Evolutionary conservation across 2,888 invertebrate genomes (phyloP).

Genomic region (Apamea crenata): DNA sequence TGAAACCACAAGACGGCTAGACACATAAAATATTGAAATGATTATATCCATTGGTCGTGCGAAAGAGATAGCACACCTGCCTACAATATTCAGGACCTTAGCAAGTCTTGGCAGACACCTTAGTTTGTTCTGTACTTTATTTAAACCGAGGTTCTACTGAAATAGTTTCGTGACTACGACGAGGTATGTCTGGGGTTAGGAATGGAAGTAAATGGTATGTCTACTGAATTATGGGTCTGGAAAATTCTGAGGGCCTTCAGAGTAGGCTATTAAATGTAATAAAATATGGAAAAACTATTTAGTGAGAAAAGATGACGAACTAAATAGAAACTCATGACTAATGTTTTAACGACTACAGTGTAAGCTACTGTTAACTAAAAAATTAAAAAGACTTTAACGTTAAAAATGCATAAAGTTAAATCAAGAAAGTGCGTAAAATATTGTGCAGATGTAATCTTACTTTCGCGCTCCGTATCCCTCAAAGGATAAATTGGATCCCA

Average conservation of each 20-base stretch:
- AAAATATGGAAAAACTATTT: constrained; percentile 1
- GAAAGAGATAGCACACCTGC: constrained; percentile 69
- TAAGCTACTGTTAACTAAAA: neutral
- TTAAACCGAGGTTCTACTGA: constrained; percentile 63
- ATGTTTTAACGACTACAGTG: neutral
- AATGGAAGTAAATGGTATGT: constrained; percentile 36
- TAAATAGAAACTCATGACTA: neutral
- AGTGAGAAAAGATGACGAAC: neutral
- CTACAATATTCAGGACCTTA: constrained; percentile 76
- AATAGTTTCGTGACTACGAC: constrained; percentile 68
- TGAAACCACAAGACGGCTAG: constrained; percentile 70
- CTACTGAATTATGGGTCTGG: constrained; percentile 42
- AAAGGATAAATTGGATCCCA: constrained; percentile 35
- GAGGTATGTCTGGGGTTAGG: constrained; percentile 44
- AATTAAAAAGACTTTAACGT: neutral
- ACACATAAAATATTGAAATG: constrained; percentile 80
- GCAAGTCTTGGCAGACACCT: constrained; percentile 76
- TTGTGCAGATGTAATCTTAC: constrained; percentile 29
- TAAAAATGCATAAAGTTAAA: constrained; percentile 21
- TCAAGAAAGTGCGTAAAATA: constrained; percentile 17
- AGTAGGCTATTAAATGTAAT: constrained; percentile 14
- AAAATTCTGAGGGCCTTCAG: constrained; percentile 19
- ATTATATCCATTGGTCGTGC: constrained; percentile 59
- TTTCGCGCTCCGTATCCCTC: constrained; percentile 30
- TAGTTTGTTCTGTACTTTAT: constrained; percentile 70